These are phyloP conservation scores for Umimayanthus kanabou DNA, from an alignment of 92 coral and sea anemone genomes.

Conservation along the genomic window DNA sequence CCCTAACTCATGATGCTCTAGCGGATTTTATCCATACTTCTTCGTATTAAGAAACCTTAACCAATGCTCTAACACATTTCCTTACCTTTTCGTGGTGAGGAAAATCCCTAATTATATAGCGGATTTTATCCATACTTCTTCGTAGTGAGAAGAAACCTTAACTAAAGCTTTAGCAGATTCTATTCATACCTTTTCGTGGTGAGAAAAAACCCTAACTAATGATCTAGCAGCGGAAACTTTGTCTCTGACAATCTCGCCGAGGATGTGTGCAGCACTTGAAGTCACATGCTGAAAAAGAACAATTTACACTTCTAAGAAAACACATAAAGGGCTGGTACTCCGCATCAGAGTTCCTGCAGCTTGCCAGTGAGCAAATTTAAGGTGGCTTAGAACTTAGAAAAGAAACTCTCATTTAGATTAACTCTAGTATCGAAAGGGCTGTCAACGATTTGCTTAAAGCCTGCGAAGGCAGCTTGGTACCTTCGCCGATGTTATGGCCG, in stretches of 20 bases:
- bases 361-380: neutral
- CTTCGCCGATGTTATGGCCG: too few species aligned
- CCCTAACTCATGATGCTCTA: constrained; percentile 71
- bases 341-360: neutral
- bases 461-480: too few species aligned
- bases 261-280: constrained; percentile 73
- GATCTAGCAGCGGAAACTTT: constrained; percentile 78
- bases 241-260: constrained; percentile 78
- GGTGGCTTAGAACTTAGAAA: too few species aligned
- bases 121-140: constrained; percentile 52
- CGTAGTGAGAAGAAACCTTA: constrained; percentile 75
- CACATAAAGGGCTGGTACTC: too few species aligned
- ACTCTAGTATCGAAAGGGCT: too few species aligned
- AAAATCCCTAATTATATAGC: constrained; percentile 42
- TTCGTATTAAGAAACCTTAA: constrained; percentile 81
- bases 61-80: constrained; percentile 77
- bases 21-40: constrained; percentile 60
- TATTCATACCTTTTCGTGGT: constrained; percentile 70
- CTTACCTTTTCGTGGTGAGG: constrained; percentile 86
- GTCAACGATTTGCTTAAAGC: too few species aligned
- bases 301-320: neutral
- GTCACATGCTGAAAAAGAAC: constrained; percentile 63
- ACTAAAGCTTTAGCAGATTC: neutral
- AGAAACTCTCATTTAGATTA: too few species aligned
- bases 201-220: constrained; percentile 83